Evolutionary conservation across 53 echinoderm and acorn worm genomes (phyloP).

Genomic region (Antedon mediterranea): DNA sequence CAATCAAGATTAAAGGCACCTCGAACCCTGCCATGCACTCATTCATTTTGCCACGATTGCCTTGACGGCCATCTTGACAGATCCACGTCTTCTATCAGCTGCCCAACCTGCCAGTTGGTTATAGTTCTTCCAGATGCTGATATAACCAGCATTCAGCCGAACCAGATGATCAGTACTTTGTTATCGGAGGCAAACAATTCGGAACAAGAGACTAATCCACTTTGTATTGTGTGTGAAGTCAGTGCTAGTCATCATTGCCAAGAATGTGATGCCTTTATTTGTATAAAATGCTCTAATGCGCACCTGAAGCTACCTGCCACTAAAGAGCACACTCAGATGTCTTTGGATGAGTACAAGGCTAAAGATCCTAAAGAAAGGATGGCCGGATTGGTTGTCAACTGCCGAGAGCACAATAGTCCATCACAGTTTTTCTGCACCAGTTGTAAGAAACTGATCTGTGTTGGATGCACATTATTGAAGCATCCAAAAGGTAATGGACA

Average conservation of each 20-base stretch:
- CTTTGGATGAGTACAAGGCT: neutral
- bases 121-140: neutral
- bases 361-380: neutral
- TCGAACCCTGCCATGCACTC: neutral
- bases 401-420: neutral
- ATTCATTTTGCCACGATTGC: neutral
- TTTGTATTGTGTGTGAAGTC: neutral
- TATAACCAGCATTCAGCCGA: neutral
- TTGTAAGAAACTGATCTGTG: neutral
- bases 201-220: neutral
- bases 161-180: neutral
- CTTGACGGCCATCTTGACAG: neutral
- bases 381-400: neutral
- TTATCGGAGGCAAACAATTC: neutral
- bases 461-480: neutral
- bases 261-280: neutral
- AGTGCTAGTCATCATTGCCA: neutral
- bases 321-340: neutral
- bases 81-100: neutral
- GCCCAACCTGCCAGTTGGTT: neutral
- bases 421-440: neutral
- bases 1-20: neutral
- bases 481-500: neutral
- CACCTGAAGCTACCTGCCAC: neutral
- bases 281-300: neutral